phyloP scores from a whole-genome alignment of 2,888 invertebrate species.

The Amblyjoppa proteus region DNA sequence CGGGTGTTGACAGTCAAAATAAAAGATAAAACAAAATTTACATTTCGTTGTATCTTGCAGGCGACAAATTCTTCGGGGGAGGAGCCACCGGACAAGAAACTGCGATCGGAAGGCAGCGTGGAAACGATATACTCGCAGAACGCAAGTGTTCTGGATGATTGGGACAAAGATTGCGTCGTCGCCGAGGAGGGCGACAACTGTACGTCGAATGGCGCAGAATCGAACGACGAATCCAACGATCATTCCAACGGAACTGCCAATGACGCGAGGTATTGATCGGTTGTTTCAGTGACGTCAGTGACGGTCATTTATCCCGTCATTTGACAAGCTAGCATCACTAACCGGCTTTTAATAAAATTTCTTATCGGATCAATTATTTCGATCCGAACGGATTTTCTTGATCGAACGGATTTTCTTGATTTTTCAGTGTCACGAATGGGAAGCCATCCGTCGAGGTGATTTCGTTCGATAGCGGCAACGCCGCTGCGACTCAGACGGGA shows the following conservation, averaged over 20 bases:
- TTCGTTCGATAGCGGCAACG: neutral
- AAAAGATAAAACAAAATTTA: too few species aligned
- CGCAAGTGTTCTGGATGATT: slow-evolving; percentile 20
- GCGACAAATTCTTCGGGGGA: slow-evolving; percentile 47
- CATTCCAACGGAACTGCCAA: slow-evolving; percentile 1
- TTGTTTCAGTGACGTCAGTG: neutral
- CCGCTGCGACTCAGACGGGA: neutral
- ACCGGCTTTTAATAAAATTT: neutral
- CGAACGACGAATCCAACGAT: slow-evolving; percentile 52
- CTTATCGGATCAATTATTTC: neutral
- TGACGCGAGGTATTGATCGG: slow-evolving; percentile 22
- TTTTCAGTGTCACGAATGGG: slow-evolving; percentile 35
- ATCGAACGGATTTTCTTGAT: slow-evolving; percentile 16
- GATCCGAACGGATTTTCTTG: slow-evolving; percentile 4
- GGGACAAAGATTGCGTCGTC: slow-evolving; percentile 6
- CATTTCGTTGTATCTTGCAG: slow-evolving; percentile 30
- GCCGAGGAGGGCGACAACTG: neutral
- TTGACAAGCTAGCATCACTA: too few species aligned
- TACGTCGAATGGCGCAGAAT: neutral
- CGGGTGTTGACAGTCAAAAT: too few species aligned
- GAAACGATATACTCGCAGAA: slow-evolving; percentile 64
- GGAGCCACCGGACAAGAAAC: slow-evolving; percentile 68
- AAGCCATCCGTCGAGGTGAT: slow-evolving; percentile 31
- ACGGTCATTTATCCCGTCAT: too few species aligned
- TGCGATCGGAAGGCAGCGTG: slow-evolving; percentile 52